Percentiles rank a stretch among this genome's conserved stretches.
These are phyloP conservation scores for Arctocebus calabarensis DNA, from an alignment of 2,797 vertebrate genomes.

Conservation along the genomic window DNA sequence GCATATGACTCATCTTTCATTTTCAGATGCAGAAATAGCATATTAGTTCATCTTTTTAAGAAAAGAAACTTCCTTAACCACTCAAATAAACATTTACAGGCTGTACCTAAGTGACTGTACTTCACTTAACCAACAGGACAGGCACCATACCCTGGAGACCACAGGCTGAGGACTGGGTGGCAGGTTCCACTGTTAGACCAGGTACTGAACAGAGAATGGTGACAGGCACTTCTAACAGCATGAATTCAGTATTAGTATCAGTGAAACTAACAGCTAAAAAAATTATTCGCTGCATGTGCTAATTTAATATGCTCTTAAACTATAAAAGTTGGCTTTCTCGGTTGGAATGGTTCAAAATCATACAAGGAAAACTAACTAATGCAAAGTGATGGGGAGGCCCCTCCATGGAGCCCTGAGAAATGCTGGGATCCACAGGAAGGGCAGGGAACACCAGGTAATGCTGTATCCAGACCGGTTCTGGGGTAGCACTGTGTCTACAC, in stretches of 20 bases:
- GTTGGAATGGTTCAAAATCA: not conserved
- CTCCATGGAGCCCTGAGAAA: not conserved
- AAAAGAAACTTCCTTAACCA: not conserved
- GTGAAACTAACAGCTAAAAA: not conserved
- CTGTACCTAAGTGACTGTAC: rapidly evolving
- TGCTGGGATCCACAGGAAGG: not conserved
- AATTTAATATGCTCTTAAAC: not conserved
- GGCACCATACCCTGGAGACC: not conserved
- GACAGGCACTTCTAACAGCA: not conserved
- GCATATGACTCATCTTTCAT: not conserved
- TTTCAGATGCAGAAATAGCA: not conserved
- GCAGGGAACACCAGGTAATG: not conserved
- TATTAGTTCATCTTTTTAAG: not conserved
- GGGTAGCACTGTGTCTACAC: not conserved
- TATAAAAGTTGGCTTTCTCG: not conserved
- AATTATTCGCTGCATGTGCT: rapidly evolving
- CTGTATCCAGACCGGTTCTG: not conserved
- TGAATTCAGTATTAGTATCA: too few relatives aligned
- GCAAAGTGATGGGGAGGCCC: not conserved
- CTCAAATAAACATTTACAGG: not conserved
- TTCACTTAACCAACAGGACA: not conserved
- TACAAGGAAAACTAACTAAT: not conserved
- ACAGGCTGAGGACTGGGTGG: too few relatives aligned
- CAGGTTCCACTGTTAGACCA: rapidly evolving
- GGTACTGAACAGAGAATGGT: rapidly evolving